Evolutionary conservation across 2,113 vertebrate species (phyloP).

Genomic region (Chloebia gouldiae): DNA sequence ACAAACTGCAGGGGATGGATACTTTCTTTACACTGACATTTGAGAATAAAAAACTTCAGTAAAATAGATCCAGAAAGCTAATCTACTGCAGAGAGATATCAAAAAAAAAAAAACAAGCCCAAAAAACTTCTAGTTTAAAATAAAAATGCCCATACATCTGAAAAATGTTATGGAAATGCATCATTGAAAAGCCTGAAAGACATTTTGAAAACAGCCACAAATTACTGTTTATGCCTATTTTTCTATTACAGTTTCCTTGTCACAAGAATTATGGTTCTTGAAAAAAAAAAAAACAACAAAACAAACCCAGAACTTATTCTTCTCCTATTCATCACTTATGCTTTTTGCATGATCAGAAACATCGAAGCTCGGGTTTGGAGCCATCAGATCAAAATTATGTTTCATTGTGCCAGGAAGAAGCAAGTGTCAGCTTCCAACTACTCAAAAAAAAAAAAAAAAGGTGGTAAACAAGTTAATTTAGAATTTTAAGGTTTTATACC

Average conservation of each 20-base stretch:
- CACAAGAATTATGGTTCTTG: not conserved
- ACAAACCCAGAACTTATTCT: not conserved
- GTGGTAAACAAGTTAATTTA: not conserved
- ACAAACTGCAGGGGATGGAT: not conserved
- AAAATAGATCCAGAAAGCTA: not conserved
- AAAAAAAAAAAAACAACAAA: not conserved
- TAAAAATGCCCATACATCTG: not conserved
- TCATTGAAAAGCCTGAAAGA: not conserved
- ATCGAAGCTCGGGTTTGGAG: not conserved
- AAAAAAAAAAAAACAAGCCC: too few relatives aligned
- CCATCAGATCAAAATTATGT: not conserved
- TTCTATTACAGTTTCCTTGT: not conserved
- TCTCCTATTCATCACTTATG: not conserved
- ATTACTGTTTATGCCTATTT: not conserved
- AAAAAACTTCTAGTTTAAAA: not conserved
- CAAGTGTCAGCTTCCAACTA: not conserved
- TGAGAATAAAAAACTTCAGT: not conserved
- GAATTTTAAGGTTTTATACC: not conserved
- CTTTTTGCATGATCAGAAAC: not conserved
- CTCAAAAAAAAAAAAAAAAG: not conserved
- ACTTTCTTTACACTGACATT: not conserved
- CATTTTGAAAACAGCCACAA: not conserved
- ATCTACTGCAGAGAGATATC: not conserved
- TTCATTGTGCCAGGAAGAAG: not conserved
- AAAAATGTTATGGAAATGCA: not conserved